These are phyloP conservation scores for Heliconius eleuchia DNA, from an alignment of 1,140 invertebrate genomes.

Conservation along the genomic window DNA sequence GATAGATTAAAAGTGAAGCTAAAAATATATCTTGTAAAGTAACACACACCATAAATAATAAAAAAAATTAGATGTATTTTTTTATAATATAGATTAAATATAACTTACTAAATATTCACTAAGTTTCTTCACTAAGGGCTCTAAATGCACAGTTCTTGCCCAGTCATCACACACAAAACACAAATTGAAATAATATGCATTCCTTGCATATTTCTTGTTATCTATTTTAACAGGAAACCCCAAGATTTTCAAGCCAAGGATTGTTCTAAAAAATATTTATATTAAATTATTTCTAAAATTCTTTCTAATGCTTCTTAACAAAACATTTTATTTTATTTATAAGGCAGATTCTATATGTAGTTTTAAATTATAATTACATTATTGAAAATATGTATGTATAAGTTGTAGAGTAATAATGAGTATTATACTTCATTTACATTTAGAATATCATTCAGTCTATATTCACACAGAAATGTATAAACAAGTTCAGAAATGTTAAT, in stretches of 20 bases:
- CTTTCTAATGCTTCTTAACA: not conserved
- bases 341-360: not conserved
- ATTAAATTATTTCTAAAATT: not conserved
- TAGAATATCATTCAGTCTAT: not conserved
- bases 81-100: not conserved
- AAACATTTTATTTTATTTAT: not conserved
- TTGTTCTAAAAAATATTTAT: conserved; percentile 55
- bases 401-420: too few relatives aligned
- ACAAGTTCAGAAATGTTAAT: not conserved
- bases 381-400: too few relatives aligned
- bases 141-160: conserved; percentile 92
- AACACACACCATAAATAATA: too few relatives aligned
- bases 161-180: conserved; percentile 95
- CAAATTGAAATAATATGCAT: conserved; percentile 96
- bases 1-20: too few relatives aligned
- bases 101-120: conserved; percentile 90
- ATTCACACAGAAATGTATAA: not conserved
- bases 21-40: too few relatives aligned
- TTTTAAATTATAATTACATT: not conserved
- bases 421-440: not conserved
- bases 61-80: too few relatives aligned
- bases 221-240: conserved; percentile 95
- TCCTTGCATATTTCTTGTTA: conserved; percentile 93
- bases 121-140: conserved; percentile 93
- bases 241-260: conserved; percentile 89